Evolutionary conservation across 2,888 invertebrate genomes (phyloP).

Genomic region (Antitype chi): DNA sequence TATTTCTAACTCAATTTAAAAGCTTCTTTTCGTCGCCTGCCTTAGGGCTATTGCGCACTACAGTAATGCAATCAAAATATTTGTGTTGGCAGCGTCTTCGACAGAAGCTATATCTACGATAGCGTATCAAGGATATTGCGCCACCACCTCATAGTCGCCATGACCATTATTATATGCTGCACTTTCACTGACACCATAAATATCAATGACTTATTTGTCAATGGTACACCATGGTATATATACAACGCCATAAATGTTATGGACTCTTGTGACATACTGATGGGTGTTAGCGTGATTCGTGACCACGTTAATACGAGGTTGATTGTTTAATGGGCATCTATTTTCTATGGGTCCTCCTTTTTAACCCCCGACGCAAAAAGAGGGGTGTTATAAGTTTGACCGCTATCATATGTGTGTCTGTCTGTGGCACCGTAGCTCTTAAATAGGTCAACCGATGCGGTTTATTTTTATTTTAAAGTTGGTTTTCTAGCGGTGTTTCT

Average conservation of each 20-base stretch:
- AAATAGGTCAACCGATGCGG: too few relatives aligned
- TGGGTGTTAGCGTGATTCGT: constrained; percentile 23
- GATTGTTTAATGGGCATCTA: constrained; percentile 2
- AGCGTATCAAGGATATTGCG: constrained; percentile 80
- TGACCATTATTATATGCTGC: constrained; percentile 65
- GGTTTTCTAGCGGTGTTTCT: too few relatives aligned
- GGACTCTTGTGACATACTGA: constrained; percentile 38
- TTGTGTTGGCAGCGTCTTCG: background rate
- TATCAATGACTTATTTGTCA: constrained; percentile 64
- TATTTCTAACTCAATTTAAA: constrained; percentile 8
- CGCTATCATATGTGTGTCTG: too few relatives aligned
- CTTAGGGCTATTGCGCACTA: background rate
- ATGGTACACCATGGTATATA: constrained; percentile 56
- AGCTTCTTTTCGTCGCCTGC: background rate
- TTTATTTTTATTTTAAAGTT: too few relatives aligned
- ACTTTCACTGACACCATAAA: constrained; percentile 78
- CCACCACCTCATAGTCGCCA: constrained; percentile 75
- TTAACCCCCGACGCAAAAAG: too few relatives aligned
- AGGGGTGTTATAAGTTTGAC: too few relatives aligned
- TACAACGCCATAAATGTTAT: constrained; percentile 47
- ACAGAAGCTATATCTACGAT: constrained; percentile 12
- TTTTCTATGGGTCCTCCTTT: background rate
- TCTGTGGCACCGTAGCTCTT: too few relatives aligned
- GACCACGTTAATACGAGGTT: constrained; percentile 35
- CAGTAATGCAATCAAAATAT: background rate